Conservation (phyloP, 2,113 vertebrate genomes). For the Bos taurus region DNA sequence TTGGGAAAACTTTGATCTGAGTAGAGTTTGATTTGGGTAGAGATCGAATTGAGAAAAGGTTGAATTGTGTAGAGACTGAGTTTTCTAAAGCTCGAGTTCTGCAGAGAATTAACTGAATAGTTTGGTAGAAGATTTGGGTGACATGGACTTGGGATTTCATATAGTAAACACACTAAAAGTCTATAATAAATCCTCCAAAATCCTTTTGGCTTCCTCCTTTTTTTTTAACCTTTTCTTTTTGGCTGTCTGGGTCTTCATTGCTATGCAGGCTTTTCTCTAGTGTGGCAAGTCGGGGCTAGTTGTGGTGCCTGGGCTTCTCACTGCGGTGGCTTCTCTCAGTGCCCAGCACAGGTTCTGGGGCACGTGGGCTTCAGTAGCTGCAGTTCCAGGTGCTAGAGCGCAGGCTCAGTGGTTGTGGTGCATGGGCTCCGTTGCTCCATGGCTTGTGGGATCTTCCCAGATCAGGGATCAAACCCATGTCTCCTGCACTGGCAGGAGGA, state of each 20-base stretch:
- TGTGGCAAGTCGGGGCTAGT: not conserved
- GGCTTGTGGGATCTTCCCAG: not conserved
- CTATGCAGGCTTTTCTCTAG: not conserved
- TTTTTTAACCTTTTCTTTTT: not conserved
- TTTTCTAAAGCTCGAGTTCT: not conserved
- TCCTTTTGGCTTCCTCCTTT: not conserved
- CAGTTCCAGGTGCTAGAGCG: fast-evolving
- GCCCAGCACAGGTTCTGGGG: not conserved
- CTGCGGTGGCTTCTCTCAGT: fast-evolving
- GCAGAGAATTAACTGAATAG: not conserved
- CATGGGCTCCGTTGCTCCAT: not conserved
- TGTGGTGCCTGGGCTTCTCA: not conserved
- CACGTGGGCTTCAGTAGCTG: not conserved
- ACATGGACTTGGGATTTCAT: not conserved
- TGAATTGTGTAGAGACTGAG: not conserved
- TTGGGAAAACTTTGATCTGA: not conserved
- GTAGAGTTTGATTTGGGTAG: not conserved
- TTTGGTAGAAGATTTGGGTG: not conserved
- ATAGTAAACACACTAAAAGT: not conserved
- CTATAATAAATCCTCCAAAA: not conserved
- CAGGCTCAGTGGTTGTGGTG: not conserved
- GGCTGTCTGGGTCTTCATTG: not conserved
- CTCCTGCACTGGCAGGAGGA: not conserved
- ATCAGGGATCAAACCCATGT: not conserved
- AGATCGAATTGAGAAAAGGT: not conserved